These are phyloP conservation scores for Pipistrellus kuhlii DNA, from an alignment of 2,797 vertebrate genomes.

Conservation along the genomic window DNA sequence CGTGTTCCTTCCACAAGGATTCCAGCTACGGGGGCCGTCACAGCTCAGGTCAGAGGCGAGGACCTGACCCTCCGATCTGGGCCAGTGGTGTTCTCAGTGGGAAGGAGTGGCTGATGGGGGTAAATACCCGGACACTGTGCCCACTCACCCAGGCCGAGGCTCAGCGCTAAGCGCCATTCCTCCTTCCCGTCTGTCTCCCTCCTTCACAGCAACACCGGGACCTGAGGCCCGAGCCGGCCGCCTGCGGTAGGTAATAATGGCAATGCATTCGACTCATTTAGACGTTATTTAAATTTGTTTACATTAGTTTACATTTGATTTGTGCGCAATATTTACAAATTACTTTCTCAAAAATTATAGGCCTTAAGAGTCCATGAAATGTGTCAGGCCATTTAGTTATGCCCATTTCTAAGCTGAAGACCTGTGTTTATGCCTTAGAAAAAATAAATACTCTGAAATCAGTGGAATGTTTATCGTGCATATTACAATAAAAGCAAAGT, in stretches of 20 bases:
- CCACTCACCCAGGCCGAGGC: neutral
- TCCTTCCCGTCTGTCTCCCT: neutral
- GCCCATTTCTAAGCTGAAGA: neutral
- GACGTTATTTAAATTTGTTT: neutral
- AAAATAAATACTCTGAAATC: neutral
- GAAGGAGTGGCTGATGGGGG: neutral
- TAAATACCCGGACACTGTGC: neutral
- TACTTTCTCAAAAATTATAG: neutral
- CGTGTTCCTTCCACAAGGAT: neutral
- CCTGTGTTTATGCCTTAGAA: neutral
- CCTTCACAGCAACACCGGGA: neutral
- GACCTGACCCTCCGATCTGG: neutral
- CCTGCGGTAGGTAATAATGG: neutral
- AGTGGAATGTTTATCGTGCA: neutral
- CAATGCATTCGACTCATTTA: neutral
- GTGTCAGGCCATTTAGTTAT: neutral
- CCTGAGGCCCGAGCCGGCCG: neutral
- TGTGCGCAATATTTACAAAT: neutral
- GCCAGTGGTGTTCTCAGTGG: neutral
- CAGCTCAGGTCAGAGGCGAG: neutral
- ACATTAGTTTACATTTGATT: neutral
- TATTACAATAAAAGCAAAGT: constrained; percentile 13
- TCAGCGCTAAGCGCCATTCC: no score
- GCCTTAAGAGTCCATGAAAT: neutral
- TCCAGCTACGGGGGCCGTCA: no score